Base-by-base conservation (phyloP, 2,888 invertebrate species). In the Taphrorychus bicolor region DNA sequence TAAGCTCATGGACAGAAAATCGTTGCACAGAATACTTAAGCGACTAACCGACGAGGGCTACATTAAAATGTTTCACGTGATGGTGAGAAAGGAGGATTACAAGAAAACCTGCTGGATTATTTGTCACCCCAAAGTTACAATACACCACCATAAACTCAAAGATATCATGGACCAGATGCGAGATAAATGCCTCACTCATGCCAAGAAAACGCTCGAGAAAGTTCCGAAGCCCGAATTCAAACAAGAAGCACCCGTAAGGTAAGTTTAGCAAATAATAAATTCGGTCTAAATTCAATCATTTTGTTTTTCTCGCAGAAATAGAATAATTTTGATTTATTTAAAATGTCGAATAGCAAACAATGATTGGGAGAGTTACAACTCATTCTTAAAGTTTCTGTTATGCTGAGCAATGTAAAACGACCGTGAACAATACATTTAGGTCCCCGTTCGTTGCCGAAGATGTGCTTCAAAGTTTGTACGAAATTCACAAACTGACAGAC, bases 121-220 rank as follows among this genome's bases (percentile, higher is more conserved):
- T 57, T 87, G 87, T 71, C 84, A 87, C 71, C 84, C 85, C 4
- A 79, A 78, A 23, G 78, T 87, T 18, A 79, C 81, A 65, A 70
- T 80, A 54, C 79, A 84, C 51, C 82, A 88, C 77, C 79, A 84
- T 0, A 76, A 85, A 0, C 84, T 90, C 59, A 82, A 84, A 64
- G 85, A 86, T 2, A 84, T 84, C 3, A 83, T 89, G n/a, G 88
- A 90, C 69, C 87, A 89, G 75, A 84, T 87, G 0, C 88, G 87
- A 79, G 81, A 87, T 5, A 60, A 41, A n/a, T 18, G n/a, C 5
- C 24, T 54, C 5, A 40, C 41, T 42, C 42, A 19, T 41, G 52
- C 21, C 52, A 23, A 45, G 17, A 45, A 11, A 32, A 32, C 11
- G n/a, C n/a, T 32, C 32, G 7, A 32, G 9, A 1, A 32, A 32